Conservation (phyloP, 2,113 vertebrate species). For the Trogon surrucura region DNA sequence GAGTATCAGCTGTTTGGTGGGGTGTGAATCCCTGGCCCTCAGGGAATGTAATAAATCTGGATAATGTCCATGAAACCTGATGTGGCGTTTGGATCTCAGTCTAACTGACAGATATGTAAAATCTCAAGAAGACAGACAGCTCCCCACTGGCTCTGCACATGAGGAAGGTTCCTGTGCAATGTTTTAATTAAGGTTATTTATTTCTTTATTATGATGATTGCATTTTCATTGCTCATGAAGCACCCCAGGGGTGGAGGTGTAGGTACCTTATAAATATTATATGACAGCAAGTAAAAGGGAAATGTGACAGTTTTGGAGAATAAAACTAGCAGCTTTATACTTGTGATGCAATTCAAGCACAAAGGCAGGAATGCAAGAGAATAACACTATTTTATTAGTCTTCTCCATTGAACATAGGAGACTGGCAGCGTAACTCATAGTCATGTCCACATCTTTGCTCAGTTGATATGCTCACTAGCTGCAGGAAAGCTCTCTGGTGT, state of each 20-base stretch:
- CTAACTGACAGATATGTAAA: constrained; percentile 60
- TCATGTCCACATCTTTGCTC: background rate
- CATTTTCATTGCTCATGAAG: constrained; percentile 63
- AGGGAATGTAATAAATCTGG: background rate
- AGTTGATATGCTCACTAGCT: no score
- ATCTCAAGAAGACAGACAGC: constrained; percentile 56
- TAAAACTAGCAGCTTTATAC: background rate
- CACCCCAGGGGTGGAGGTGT: constrained; percentile 37
- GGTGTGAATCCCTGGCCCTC: background rate
- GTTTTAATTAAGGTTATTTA: constrained; percentile 77
- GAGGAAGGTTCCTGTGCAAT: constrained; percentile 49
- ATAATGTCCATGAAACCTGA: background rate
- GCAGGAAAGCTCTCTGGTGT: background rate
- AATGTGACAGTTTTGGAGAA: background rate
- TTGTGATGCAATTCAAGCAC: background rate
- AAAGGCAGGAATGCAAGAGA: background rate
- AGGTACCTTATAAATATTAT: constrained; percentile 46
- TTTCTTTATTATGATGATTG: constrained; percentile 72
- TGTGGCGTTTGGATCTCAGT: background rate
- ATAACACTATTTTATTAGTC: background rate
- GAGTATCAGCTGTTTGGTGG: background rate
- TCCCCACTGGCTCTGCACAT: constrained; percentile 47
- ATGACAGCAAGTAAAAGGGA: background rate
- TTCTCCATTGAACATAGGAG: background rate
- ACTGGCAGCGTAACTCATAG: background rate